Conservation (phyloP, 2,113 vertebrate species). For the Lepisosteus osseus region DNA sequence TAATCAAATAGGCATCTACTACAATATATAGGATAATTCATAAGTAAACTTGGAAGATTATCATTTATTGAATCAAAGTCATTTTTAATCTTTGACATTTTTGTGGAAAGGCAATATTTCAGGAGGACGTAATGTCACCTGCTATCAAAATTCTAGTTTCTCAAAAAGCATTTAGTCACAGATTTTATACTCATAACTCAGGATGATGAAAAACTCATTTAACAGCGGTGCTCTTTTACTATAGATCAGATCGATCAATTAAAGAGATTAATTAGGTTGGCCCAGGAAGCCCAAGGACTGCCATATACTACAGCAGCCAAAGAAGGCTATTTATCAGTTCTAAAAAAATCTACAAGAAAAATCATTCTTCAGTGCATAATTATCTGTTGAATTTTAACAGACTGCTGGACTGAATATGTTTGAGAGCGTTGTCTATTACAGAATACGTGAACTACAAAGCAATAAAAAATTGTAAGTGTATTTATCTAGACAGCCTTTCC, state of each 20-base stretch:
- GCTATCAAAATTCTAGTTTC: slow-evolving; percentile 59
- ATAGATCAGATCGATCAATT: slow-evolving; percentile 64
- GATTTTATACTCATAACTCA: slow-evolving; percentile 45
- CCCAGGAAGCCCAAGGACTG: slow-evolving; percentile 53
- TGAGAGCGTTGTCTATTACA: not conserved
- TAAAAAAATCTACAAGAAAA: slow-evolving; percentile 44
- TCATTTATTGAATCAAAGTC: slow-evolving; percentile 51
- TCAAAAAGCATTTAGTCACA: slow-evolving; percentile 52
- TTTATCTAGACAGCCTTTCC: not conserved
- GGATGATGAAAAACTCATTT: slow-evolving; percentile 61
- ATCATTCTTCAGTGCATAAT: slow-evolving; percentile 44
- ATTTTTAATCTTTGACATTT: slow-evolving; percentile 48
- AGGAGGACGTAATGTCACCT: slow-evolving; percentile 49
- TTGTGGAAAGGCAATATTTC: slow-evolving; percentile 37
- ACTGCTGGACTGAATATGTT: slow-evolving; percentile 35
- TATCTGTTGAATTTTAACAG: slow-evolving; percentile 54
- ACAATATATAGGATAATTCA: slow-evolving; percentile 38
- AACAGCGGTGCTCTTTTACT: slow-evolving; percentile 51
- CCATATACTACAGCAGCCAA: slow-evolving; percentile 40
- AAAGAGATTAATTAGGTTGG: slow-evolving; percentile 68
- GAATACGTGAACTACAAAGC: not conserved
- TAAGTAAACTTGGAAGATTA: slow-evolving; percentile 35
- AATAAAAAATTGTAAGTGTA: not conserved
- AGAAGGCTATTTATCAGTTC: slow-evolving; percentile 54
- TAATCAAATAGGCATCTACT: slow-evolving; percentile 40